phyloP scores from a whole-genome alignment of 2,797 vertebrate genomes.

The Takifugu ocellatus region DNA sequence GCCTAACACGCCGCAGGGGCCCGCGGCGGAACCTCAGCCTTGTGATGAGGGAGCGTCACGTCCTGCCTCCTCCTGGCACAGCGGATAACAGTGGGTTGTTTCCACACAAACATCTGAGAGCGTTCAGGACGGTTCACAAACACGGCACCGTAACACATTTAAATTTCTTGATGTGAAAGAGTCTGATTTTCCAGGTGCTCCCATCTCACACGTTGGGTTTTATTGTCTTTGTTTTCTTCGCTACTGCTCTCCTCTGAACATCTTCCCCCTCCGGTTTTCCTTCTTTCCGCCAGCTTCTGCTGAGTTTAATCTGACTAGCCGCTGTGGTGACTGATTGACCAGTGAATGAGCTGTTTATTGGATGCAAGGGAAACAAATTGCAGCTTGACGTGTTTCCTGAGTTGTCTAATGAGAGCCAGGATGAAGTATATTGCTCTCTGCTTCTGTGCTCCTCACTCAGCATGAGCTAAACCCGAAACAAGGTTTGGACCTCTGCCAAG shows the following conservation, averaged over 20 bases:
- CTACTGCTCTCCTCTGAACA: slow-evolving; percentile 21
- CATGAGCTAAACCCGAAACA: slow-evolving; percentile 66
- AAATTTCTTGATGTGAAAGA: slow-evolving; percentile 6
- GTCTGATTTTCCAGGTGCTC: slow-evolving; percentile 42
- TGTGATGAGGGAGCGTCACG: background rate
- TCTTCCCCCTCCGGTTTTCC: slow-evolving; percentile 33
- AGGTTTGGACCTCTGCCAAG: slow-evolving; percentile 75
- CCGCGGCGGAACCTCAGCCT: too few relatives aligned
- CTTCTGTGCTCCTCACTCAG: slow-evolving; percentile 59
- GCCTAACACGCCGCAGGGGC: background rate
- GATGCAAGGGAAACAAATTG: slow-evolving; percentile 84
- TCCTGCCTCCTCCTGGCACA: background rate
- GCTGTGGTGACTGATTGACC: slow-evolving; percentile 81
- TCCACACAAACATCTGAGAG: too few relatives aligned
- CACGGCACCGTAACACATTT: background rate
- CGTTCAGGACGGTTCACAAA: background rate
- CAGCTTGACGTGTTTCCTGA: slow-evolving; percentile 75
- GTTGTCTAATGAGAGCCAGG: slow-evolving; percentile 77
- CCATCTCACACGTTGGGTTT: slow-evolving; percentile 31
- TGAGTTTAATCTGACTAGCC: slow-evolving; percentile 76
- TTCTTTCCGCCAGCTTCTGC: slow-evolving; percentile 61
- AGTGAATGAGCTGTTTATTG: slow-evolving; percentile 83
- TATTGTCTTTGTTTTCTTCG: slow-evolving; percentile 27
- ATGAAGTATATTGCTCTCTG: slow-evolving; percentile 72
- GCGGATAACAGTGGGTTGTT: too few relatives aligned